A percentile compares a stretch with the other conserved stretches of the same genome.
Conservation (phyloP, 37 sponge, comb jelly and placozoan species). For the Haliclona indistincta region DNA sequence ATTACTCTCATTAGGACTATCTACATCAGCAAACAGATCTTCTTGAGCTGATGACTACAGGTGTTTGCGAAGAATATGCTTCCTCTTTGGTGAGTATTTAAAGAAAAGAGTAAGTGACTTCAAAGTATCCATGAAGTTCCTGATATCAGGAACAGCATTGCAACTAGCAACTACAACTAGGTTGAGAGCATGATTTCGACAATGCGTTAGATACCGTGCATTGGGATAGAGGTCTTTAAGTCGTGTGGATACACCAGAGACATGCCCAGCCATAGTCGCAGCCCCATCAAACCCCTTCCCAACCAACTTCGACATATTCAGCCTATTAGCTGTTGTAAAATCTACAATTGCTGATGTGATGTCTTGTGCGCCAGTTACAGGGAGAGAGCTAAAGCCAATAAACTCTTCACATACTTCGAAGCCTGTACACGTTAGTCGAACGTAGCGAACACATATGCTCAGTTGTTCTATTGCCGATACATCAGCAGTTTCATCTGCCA, state of each 20-base stretch:
- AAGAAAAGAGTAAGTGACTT: slow-evolving; percentile 30
- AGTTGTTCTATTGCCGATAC: slow-evolving; percentile 22
- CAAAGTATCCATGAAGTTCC: slow-evolving; percentile 30
- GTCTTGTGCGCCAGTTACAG: slow-evolving; percentile 13
- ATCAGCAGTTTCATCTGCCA: slow-evolving; percentile 35
- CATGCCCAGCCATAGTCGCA: slow-evolving; percentile 22
- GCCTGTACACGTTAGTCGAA: not conserved
- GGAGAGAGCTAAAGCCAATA: slow-evolving; percentile 20
- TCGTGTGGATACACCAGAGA: slow-evolving; percentile 25
- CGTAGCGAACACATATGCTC: slow-evolving; percentile 34
- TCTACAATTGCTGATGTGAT: slow-evolving; percentile 10
- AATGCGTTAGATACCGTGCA: slow-evolving; percentile 30
- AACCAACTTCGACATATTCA: slow-evolving; percentile 11
- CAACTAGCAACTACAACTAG: slow-evolving; percentile 36
- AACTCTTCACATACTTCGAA: slow-evolving; percentile 25
- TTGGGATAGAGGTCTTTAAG: slow-evolving; percentile 6
- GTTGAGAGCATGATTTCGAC: slow-evolving; percentile 36
- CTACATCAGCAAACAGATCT: not conserved
- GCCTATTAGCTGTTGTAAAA: not conserved
- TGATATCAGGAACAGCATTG: slow-evolving; percentile 19
- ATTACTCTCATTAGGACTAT: slow-evolving; percentile 4
- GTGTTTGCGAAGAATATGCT: slow-evolving; percentile 26
- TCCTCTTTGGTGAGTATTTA: slow-evolving; percentile 17
- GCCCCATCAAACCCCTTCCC: slow-evolving; percentile 40
- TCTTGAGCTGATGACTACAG: not conserved